Evolutionary conservation across 2,888 invertebrate species (phyloP).

Genomic region (Torymus texanus): DNA sequence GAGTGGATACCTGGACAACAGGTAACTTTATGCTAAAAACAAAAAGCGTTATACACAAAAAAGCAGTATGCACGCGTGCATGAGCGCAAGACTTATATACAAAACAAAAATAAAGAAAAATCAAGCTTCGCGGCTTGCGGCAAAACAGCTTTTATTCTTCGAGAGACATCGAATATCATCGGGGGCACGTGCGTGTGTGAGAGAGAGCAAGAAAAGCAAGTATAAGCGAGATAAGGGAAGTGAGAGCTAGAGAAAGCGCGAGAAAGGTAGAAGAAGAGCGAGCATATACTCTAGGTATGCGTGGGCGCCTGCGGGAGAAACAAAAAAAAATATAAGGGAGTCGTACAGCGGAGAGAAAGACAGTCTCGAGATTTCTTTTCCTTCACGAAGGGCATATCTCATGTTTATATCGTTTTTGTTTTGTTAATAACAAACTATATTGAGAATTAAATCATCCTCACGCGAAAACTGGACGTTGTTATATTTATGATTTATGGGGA

Average conservation of each 20-base stretch:
- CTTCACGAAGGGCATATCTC: background rate
- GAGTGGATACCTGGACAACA: background rate
- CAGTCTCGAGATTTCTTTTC: slow-evolving; percentile 55
- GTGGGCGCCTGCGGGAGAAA: slow-evolving; percentile 54
- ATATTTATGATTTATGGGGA: too few species aligned
- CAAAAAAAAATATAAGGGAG: slow-evolving; percentile 23
- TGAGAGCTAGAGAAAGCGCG: background rate
- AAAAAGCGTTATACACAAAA: slow-evolving; percentile 37
- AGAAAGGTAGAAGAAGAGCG: slow-evolving; percentile 25
- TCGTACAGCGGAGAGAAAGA: slow-evolving; percentile 45
- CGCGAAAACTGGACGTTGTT: too few species aligned
- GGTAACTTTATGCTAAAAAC: slow-evolving; percentile 36
- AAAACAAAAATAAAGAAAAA: slow-evolving; percentile 29
- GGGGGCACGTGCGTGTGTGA: slow-evolving; percentile 11
- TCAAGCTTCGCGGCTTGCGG: slow-evolving; percentile 49
- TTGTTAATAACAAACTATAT: too few species aligned
- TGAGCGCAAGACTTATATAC: slow-evolving; percentile 44
- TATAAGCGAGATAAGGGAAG: slow-evolving; percentile 8
- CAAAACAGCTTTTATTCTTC: slow-evolving; percentile 53
- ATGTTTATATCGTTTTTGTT: too few species aligned
- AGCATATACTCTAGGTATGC: slow-evolving; percentile 49
- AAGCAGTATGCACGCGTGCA: slow-evolving; percentile 48
- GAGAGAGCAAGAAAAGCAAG: background rate
- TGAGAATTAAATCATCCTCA: too few species aligned
- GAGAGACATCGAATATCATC: slow-evolving; percentile 52